Percentiles rank a stretch among this genome's conserved stretches.
Conservation (phyloP, 2,113 vertebrate genomes). For the Heterocephalus glaber region DNA sequence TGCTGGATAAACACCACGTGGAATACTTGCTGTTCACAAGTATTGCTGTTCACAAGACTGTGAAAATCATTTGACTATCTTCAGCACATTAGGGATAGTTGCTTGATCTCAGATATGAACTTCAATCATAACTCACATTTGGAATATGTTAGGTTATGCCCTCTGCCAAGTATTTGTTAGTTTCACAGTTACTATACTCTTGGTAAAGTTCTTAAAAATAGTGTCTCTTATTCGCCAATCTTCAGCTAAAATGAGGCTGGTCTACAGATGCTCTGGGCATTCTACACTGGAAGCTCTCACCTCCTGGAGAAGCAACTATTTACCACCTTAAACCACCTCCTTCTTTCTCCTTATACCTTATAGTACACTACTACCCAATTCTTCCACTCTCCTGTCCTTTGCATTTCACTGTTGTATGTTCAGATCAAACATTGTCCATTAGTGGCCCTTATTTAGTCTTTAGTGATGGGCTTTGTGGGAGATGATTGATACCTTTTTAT, state of each 20-base stretch:
- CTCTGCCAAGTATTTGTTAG: background rate
- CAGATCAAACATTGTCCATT: background rate
- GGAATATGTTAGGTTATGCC: background rate
- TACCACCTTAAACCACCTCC: background rate
- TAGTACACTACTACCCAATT: background rate
- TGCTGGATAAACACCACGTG: background rate
- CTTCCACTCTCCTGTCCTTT: background rate
- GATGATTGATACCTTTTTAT: background rate
- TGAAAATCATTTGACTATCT: background rate
- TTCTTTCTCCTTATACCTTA: background rate
- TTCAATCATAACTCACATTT: background rate
- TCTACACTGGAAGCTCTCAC: background rate
- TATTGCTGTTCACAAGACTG: background rate
- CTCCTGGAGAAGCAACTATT: background rate
- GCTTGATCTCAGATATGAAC: background rate
- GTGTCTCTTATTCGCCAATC: background rate
- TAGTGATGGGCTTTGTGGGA: background rate
- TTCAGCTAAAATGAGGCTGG: background rate
- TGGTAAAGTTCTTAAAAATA: background rate
- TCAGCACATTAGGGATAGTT: background rate
- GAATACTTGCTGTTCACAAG: conserved; percentile 16
- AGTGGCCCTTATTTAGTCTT: background rate
- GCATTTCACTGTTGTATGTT: background rate
- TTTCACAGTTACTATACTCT: background rate
- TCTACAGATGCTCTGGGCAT: background rate